These are phyloP conservation scores for Synanthedon formicaeformis DNA, from an alignment of 2,888 invertebrate genomes.

Conservation along the genomic window DNA sequence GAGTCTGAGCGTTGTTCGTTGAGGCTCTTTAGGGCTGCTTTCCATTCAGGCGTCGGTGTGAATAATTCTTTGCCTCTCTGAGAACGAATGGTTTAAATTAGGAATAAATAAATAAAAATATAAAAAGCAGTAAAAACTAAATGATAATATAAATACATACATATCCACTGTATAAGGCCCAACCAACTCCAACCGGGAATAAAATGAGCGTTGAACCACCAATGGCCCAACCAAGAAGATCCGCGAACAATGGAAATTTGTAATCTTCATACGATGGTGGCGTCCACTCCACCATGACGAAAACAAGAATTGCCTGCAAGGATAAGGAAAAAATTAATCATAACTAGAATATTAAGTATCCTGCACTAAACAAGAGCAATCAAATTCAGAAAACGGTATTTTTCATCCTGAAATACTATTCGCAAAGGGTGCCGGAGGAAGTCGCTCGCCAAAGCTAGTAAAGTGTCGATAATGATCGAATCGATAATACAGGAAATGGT, in stretches of 20 bases:
- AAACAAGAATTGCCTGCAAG: slow-evolving; percentile 77
- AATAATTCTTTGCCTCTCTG: slow-evolving; percentile 67
- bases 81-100: slow-evolving; percentile 8
- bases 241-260: slow-evolving; percentile 78
- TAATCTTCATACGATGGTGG: slow-evolving; percentile 75
- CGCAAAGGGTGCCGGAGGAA: too few relatives aligned
- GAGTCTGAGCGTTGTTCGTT: slow-evolving; percentile 20
- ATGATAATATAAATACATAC: slow-evolving; percentile 29
- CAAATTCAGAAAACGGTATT: neutral
- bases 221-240: slow-evolving; percentile 77
- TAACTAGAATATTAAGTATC: slow-evolving; percentile 12
- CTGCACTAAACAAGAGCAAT: slow-evolving; percentile 9
- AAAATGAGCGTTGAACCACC: slow-evolving; percentile 77
- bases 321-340: slow-evolving; percentile 1
- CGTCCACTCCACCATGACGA: slow-evolving; percentile 77
- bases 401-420: too few relatives aligned
- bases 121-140: neutral
- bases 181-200: slow-evolving; percentile 73
- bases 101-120: neutral
- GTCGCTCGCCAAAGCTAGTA: too few relatives aligned
- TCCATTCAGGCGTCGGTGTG: slow-evolving; percentile 62
- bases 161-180: slow-evolving; percentile 49
- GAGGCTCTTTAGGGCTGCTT: slow-evolving; percentile 33
- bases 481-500: too few relatives aligned
- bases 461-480: too few relatives aligned